Conservation (phyloP, 2,113 vertebrate genomes). For the Chaetodon auriga region DNA sequence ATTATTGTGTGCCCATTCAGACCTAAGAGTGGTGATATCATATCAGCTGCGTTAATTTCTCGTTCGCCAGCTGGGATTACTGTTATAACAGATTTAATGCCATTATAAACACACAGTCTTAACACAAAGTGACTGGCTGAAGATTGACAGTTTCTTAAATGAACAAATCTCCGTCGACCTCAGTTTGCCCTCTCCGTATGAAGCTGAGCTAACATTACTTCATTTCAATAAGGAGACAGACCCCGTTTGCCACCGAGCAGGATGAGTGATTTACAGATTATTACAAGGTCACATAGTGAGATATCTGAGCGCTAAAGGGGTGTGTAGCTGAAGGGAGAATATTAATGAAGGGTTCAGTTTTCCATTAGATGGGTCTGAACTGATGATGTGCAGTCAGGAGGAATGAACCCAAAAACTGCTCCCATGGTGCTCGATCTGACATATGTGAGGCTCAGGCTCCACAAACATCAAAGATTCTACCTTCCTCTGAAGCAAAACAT, state of each 20-base stretch:
- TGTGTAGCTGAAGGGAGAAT: slow-evolving; percentile 18
- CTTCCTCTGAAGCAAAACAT: slow-evolving; percentile 10
- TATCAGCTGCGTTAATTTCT: slow-evolving; percentile 48
- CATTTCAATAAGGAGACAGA: slow-evolving; percentile 45
- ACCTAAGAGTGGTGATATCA: slow-evolving; percentile 50
- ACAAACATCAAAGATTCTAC: slow-evolving; percentile 11
- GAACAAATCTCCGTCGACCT: slow-evolving; percentile 46
- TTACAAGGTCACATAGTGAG: slow-evolving; percentile 37
- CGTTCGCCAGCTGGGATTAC: slow-evolving; percentile 44
- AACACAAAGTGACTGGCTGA: slow-evolving; percentile 30
- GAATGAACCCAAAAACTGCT: slow-evolving; percentile 6
- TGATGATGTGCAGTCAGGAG: not conserved
- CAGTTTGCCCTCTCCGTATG: slow-evolving; percentile 49
- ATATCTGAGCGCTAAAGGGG: slow-evolving; percentile 14
- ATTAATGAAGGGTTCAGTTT: slow-evolving; percentile 52
- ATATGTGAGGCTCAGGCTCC: not conserved
- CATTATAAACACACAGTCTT: slow-evolving; percentile 46
- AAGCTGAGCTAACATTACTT: slow-evolving; percentile 59
- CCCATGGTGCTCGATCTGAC: not conserved
- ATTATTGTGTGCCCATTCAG: slow-evolving; percentile 42
- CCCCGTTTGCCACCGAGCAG: slow-evolving; percentile 23
- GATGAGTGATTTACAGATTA: slow-evolving; percentile 52
- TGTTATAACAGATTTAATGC: slow-evolving; percentile 53
- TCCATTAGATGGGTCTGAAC: slow-evolving; percentile 27
- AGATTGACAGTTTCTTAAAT: slow-evolving; percentile 64